These are phyloP conservation scores for Adrianichthys oophorus DNA, from an alignment of 2,797 vertebrate genomes.

Conservation along the genomic window DNA sequence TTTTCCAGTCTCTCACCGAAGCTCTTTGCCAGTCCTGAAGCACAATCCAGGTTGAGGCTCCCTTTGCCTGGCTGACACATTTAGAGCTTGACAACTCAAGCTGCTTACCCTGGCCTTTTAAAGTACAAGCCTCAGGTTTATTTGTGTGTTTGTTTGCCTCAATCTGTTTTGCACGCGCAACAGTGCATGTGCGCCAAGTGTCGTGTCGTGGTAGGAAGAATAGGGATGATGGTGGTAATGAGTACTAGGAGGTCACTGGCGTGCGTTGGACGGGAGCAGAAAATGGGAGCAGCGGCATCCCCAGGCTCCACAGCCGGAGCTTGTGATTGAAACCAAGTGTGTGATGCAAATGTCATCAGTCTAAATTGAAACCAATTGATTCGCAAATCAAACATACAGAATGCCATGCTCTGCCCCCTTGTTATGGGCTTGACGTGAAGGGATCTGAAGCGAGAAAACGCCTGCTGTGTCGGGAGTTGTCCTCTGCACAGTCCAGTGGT, in stretches of 20 bases:
- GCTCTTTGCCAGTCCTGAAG: conserved; percentile 28
- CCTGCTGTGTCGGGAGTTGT: conserved; percentile 14
- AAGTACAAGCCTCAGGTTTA: conserved; percentile 57
- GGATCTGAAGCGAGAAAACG: conserved; percentile 17
- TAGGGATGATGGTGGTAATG: conserved; percentile 47
- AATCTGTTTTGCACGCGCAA: conserved; percentile 19
- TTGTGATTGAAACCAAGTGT: conserved; percentile 39
- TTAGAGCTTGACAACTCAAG: conserved; percentile 57
- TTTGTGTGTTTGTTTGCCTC: conserved; percentile 29
- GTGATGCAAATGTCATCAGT: conserved; percentile 35
- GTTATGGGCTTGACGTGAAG: conserved; percentile 33
- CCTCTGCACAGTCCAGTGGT: conserved; percentile 54
- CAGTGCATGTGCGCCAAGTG: conserved; percentile 20
- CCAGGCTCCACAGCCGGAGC: conserved; percentile 24
- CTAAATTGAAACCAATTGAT: conserved; percentile 59
- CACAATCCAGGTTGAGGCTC: conserved; percentile 53
- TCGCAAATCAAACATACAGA: conserved; percentile 54
- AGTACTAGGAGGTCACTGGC: conserved; percentile 54
- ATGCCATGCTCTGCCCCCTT: conserved; percentile 24
- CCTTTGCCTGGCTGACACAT: conserved; percentile 52
- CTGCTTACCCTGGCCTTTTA: conserved; percentile 63
- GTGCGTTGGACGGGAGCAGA: conserved; percentile 34
- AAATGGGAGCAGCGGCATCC: conserved; percentile 36
- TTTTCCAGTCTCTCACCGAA: conserved; percentile 40
- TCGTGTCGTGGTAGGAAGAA: conserved; percentile 11